These are phyloP conservation scores for Polyploca ridens DNA, from an alignment of 2,888 invertebrate species.

Conservation along the genomic window DNA sequence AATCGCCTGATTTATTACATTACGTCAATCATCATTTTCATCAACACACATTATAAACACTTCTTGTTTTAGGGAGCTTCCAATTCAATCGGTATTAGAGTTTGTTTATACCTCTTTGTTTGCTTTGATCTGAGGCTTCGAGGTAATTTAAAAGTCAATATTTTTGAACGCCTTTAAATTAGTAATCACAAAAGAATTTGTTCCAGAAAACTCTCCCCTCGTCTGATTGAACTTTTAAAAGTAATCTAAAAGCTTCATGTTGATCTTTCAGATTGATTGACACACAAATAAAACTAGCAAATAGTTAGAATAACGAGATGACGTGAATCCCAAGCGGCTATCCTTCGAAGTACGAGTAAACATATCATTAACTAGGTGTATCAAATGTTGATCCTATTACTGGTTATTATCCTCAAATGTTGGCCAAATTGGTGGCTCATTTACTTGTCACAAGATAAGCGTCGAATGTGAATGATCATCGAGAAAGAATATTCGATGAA, in stretches of 20 bases:
- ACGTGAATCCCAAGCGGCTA: background rate
- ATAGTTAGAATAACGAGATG: background rate
- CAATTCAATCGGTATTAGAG: background rate
- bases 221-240: too few species aligned
- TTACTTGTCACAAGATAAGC: too few species aligned
- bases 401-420: background rate
- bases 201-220: too few species aligned
- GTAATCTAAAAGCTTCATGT: too few species aligned
- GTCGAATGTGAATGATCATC: too few species aligned
- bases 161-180: too few species aligned
- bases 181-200: too few species aligned
- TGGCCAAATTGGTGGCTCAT: background rate
- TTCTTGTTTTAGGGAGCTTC: background rate
- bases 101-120: too few species aligned
- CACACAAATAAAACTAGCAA: too few species aligned
- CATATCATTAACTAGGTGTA: background rate
- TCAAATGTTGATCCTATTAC: background rate
- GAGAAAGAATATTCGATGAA: background rate
- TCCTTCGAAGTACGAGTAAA: background rate
- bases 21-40: background rate
- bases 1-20: background rate
- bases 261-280: too few species aligned
- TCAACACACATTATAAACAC: background rate
- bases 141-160: too few species aligned
- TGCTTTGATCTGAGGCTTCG: too few species aligned